phyloP scores from a whole-genome alignment of 2,888 invertebrate species.

The Folsomia manolachei region DNA sequence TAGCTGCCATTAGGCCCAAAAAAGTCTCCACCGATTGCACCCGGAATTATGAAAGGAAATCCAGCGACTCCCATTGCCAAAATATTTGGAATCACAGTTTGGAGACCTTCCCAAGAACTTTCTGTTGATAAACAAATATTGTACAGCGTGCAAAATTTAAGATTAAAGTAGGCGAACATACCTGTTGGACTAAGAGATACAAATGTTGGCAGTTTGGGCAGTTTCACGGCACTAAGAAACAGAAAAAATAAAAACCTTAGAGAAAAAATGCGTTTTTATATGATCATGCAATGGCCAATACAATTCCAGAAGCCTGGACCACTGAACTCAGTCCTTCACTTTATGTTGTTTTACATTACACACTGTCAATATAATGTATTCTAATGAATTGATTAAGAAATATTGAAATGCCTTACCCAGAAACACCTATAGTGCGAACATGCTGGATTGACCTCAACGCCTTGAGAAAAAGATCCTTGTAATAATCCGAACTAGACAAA shows the following conservation, averaged over 20 bases:
- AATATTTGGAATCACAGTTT: constrained; percentile 79
- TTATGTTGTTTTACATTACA: too few species aligned
- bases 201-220: constrained; percentile 81
- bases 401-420: too few species aligned
- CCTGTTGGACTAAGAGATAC: constrained; percentile 72
- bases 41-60: constrained; percentile 88
- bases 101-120: constrained; percentile 82
- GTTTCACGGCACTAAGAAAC: constrained; percentile 67
- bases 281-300: too few species aligned
- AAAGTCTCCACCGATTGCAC: constrained; percentile 80
- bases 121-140: constrained; percentile 59
- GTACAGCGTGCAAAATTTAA: background rate
- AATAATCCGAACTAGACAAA: constrained; percentile 76
- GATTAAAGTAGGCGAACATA: background rate
- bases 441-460: constrained; percentile 59
- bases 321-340: too few species aligned
- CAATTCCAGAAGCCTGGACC: too few species aligned
- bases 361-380: too few species aligned
- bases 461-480: constrained; percentile 70
- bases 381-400: too few species aligned
- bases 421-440: constrained; percentile 69
- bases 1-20: background rate
- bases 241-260: too few species aligned
- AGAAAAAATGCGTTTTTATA: too few species aligned
- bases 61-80: constrained; percentile 85